phyloP scores from a whole-genome alignment of 1,140 invertebrate genomes.

The Pachyrhynchus sulphureomaculatus region DNA sequence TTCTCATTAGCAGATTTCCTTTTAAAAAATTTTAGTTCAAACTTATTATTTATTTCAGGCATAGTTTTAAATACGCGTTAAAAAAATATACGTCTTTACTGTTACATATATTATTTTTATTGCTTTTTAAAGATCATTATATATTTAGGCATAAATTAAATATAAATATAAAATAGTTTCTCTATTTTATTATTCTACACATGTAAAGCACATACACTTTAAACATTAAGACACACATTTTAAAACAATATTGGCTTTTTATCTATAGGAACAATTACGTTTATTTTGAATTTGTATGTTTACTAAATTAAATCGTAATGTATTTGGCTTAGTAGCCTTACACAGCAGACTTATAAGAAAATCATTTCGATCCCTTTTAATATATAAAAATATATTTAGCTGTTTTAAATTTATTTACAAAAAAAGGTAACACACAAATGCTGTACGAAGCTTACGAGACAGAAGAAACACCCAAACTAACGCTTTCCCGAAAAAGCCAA shows the following conservation, averaged over 20 bases:
- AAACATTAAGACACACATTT: not conserved
- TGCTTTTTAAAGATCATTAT: not conserved
- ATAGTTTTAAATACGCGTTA: slow-evolving; percentile 4
- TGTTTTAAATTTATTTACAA: slow-evolving; percentile 1
- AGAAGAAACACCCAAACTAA: slow-evolving; percentile 44
- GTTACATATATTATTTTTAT: not conserved
- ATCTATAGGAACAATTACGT: not conserved
- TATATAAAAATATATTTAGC: not conserved
- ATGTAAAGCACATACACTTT: not conserved
- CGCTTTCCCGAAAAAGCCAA: slow-evolving; percentile 44
- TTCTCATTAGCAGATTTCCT: slow-evolving; percentile 4
- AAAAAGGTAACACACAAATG: not conserved
- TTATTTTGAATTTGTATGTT: not conserved
- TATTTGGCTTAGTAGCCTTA: no score
- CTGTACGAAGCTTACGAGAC: slow-evolving; percentile 29
- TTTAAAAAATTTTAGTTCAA: slow-evolving; percentile 31
- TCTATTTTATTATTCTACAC: not conserved
- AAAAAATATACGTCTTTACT: not conserved
- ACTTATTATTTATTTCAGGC: slow-evolving; percentile 34
- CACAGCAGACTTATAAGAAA: no score
- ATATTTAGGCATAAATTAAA: not conserved
- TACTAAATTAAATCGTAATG: not conserved
- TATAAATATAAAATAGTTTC: not conserved
- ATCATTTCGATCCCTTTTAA: not conserved
- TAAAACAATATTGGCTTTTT: not conserved